Conservation (phyloP, 23 tunicate genomes). For the Trididemnum miniatum region DNA sequence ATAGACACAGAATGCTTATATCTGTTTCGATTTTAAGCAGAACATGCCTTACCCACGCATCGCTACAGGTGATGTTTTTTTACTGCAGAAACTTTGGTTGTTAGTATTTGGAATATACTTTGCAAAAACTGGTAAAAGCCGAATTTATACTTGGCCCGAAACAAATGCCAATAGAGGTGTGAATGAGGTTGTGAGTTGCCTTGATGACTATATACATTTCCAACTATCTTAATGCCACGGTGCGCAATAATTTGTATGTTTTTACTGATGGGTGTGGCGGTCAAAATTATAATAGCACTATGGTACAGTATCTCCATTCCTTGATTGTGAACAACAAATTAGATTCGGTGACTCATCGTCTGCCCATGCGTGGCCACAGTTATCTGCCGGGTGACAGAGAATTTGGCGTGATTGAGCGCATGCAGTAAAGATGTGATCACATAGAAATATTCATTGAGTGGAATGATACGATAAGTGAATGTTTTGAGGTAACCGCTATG, state of each 20-base stretch:
- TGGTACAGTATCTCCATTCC: too few species aligned
- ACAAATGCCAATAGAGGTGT: neutral
- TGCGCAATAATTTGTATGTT: neutral
- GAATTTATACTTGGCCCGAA: neutral
- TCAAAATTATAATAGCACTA: neutral
- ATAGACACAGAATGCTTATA: neutral
- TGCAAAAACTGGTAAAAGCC: neutral
- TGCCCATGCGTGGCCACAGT: too few species aligned
- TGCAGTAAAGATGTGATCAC: neutral
- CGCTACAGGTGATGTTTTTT: neutral
- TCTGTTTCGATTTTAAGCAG: neutral
- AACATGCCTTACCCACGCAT: neutral
- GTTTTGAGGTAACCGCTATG: slow-evolving; percentile 15
- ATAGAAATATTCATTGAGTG: neutral
- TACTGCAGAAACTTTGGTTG: neutral
- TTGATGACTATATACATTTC: slow-evolving; percentile 1
- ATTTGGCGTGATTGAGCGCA: neutral
- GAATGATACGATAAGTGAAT: neutral
- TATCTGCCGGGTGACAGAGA: slow-evolving; percentile 18
- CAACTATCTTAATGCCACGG: neutral
- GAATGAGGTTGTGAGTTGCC: slow-evolving; percentile 5
- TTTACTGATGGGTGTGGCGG: slow-evolving; percentile 11
- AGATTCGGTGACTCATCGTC: slow-evolving; percentile 1
- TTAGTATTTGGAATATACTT: neutral
- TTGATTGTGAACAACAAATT: neutral